Percentiles rank a stretch among this genome's conserved stretches.
Conservation (phyloP, 2,113 vertebrate species). For the Ceyx margarethae region DNA sequence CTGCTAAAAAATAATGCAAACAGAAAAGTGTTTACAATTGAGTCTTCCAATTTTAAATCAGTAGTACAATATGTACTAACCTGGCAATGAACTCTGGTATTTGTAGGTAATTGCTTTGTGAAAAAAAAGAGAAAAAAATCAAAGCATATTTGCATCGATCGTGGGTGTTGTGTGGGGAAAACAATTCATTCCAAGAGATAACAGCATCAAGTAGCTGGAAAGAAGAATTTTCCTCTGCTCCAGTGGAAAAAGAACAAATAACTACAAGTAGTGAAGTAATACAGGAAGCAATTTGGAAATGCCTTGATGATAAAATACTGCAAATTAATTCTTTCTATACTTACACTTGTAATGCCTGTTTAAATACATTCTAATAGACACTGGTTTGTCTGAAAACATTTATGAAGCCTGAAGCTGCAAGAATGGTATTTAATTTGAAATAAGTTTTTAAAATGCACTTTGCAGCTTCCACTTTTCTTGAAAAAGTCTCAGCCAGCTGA, state of each 20-base stretch:
- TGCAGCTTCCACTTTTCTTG: neutral
- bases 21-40: conserved; percentile 13
- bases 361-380: conserved; percentile 14
- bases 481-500: neutral
- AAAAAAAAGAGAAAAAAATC: neutral
- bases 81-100: conserved; percentile 50
- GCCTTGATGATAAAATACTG: conserved; percentile 6
- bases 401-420: conserved; percentile 2
- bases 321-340: conserved; percentile 8
- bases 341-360: neutral
- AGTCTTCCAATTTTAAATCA: neutral
- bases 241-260: conserved; percentile 36
- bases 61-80: conserved; percentile 12
- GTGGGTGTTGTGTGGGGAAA: neutral
- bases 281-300: neutral
- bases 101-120: conserved; percentile 41
- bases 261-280: neutral
- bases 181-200: conserved; percentile 25
- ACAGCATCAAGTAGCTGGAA: conserved; percentile 17
- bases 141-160: conserved; percentile 49
- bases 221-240: conserved; percentile 16
- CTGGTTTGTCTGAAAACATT: neutral
- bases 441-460: neutral
- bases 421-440: conserved; percentile 14
- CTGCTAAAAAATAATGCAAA: neutral